Evolutionary conservation across 2,888 invertebrate genomes (phyloP).

Genomic region (Altica lythri): DNA sequence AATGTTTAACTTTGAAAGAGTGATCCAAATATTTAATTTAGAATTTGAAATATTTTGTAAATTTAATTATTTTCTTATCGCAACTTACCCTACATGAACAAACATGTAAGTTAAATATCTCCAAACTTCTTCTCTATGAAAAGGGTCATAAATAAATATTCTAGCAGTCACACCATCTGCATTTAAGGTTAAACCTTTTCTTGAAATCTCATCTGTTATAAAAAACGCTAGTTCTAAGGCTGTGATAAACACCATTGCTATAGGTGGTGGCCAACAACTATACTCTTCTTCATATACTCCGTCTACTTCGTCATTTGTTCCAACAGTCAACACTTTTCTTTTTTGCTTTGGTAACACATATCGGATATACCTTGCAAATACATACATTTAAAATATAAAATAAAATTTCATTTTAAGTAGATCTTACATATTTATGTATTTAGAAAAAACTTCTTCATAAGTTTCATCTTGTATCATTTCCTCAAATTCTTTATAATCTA

Average conservation of each 20-base stretch:
- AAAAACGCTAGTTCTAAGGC: constrained; percentile 80
- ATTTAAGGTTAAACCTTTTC: neutral
- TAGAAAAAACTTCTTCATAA: constrained; percentile 66
- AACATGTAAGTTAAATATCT: constrained; percentile 94
- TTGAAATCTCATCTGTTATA: constrained; percentile 46
- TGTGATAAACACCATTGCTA: constrained; percentile 86
- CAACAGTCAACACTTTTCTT: too few relatives aligned
- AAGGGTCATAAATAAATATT: constrained; percentile 86
- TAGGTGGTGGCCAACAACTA: constrained; percentile 86
- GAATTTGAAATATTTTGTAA: too few relatives aligned
- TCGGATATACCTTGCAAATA: constrained; percentile 33
- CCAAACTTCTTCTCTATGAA: constrained; percentile 87
- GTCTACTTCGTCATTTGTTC: too few relatives aligned
- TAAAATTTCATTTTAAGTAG: too few relatives aligned
- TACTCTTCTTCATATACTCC: constrained; percentile 81
- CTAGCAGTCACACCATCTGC: constrained; percentile 50
- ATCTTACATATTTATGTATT: constrained; percentile 67
- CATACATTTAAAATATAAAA: neutral
- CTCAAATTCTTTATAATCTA: constrained; percentile 74
- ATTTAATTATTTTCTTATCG: too few relatives aligned
- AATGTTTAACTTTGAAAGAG: too few relatives aligned
- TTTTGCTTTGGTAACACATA: constrained; percentile 40
- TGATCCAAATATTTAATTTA: too few relatives aligned
- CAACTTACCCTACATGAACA: constrained; percentile 85
- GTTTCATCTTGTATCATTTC: constrained; percentile 67